Evolutionary conservation across 2,113 vertebrate genomes (phyloP).

Genomic region (Dromas ardeola): DNA sequence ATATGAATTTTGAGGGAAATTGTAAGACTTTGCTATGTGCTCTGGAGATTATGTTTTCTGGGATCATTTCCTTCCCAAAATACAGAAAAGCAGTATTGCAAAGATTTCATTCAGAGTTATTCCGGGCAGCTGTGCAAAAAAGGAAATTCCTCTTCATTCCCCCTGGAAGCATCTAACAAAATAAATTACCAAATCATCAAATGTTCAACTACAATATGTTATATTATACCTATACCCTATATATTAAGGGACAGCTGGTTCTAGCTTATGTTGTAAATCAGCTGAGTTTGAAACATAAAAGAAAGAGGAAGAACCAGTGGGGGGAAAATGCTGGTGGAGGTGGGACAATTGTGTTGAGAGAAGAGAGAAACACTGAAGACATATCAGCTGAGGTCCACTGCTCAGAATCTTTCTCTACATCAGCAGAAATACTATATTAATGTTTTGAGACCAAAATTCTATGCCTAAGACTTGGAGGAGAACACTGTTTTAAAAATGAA

Average conservation of each 20-base stretch:
- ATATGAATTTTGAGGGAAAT: neutral
- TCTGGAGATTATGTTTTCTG: neutral
- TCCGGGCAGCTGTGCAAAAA: neutral
- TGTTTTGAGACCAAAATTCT: neutral
- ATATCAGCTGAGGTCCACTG: neutral
- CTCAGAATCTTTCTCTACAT: neutral
- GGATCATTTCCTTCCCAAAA: neutral
- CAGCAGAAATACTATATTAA: neutral
- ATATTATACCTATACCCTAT: neutral
- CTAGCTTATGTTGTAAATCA: no score
- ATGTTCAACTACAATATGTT: neutral
- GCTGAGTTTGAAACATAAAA: no score
- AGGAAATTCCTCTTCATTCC: neutral
- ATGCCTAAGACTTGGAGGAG: neutral
- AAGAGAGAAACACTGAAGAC: neutral
- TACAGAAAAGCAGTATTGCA: neutral
- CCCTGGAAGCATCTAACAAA: neutral
- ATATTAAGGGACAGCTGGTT: neutral
- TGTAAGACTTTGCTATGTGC: neutral
- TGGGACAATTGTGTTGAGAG: accelerated
- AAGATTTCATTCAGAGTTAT: neutral
- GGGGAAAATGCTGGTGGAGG: neutral
- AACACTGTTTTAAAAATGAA: neutral
- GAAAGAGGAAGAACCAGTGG: no score
- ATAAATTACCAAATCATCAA: neutral